Conservation (phyloP, 2,888 invertebrate species). For the Panzeria rudis region DNA sequence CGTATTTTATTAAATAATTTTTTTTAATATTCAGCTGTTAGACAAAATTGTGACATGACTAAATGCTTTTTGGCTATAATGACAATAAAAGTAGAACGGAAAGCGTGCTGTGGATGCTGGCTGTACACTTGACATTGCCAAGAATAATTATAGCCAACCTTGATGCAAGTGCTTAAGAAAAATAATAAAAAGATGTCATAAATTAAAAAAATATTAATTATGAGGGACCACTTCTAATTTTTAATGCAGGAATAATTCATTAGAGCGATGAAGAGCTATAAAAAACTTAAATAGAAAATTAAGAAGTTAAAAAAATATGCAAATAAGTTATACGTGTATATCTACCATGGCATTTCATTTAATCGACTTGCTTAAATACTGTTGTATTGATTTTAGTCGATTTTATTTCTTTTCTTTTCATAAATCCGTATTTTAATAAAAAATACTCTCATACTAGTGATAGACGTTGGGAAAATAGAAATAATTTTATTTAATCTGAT, state of each 20-base stretch:
- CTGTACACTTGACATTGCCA: slow-evolving; percentile 53
- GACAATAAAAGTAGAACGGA: slow-evolving; percentile 1
- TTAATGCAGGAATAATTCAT: neutral
- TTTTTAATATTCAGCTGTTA: slow-evolving; percentile 49
- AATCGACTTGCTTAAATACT: neutral
- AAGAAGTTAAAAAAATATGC: neutral
- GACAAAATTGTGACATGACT: slow-evolving; percentile 42
- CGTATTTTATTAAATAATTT: slow-evolving; percentile 41
- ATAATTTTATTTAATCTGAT: no score
- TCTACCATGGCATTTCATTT: neutral
- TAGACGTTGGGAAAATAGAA: no score
- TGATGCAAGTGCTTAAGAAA: slow-evolving; percentile 29
- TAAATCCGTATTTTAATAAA: no score
- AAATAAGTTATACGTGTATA: neutral
- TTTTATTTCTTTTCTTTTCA: no score
- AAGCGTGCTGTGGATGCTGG: neutral
- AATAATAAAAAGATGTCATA: slow-evolving; percentile 27
- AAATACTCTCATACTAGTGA: no score
- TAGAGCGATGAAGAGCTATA: neutral
- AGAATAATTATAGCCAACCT: slow-evolving; percentile 53
- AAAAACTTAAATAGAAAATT: neutral
- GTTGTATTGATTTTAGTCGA: neutral
- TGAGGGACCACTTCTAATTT: neutral
- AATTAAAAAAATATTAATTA: slow-evolving; percentile 25
- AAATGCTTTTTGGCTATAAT: slow-evolving; percentile 8